Percentiles rank a stretch among this genome's conserved stretches.
These are phyloP conservation scores for Holocentrus rufus DNA, from an alignment of 2,797 vertebrate species.

Conservation along the genomic window DNA sequence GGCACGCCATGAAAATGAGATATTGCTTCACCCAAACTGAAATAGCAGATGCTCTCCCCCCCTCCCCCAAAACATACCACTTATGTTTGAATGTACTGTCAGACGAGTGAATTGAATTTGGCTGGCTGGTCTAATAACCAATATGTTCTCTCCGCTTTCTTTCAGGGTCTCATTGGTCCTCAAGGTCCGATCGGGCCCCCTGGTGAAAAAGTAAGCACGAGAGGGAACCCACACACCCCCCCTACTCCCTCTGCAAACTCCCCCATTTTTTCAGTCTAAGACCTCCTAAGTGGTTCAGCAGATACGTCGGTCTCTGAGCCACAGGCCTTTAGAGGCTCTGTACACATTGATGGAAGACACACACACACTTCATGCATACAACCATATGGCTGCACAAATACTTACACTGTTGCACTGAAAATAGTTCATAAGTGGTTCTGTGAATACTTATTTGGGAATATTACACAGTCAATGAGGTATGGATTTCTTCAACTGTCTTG, in stretches of 20 bases:
- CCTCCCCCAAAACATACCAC: not conserved
- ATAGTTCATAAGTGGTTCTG: slow-evolving; percentile 50
- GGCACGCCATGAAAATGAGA: slow-evolving; percentile 3
- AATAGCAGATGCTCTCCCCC: slow-evolving; percentile 15
- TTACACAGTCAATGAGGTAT: slow-evolving; percentile 4
- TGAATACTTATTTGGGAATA: slow-evolving; percentile 30
- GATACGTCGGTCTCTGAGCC: slow-evolving; percentile 63
- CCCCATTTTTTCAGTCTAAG: slow-evolving; percentile 56
- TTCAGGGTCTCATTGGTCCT: slow-evolving; percentile 94
- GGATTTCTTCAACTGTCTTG: no score
- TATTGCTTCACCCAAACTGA: slow-evolving; percentile 6
- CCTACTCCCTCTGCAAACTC: slow-evolving; percentile 39
- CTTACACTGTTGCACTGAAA: slow-evolving; percentile 34
- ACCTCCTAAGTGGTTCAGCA: slow-evolving; percentile 78
- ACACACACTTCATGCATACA: slow-evolving; percentile 16
- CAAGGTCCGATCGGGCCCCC: slow-evolving; percentile 98
- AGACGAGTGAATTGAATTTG: not conserved
- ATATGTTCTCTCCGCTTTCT: slow-evolving; percentile 66
- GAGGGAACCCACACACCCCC: slow-evolving; percentile 10
- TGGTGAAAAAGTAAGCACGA: slow-evolving; percentile 95
- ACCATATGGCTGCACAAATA: slow-evolving; percentile 39
- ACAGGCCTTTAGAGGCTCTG: slow-evolving; percentile 46
- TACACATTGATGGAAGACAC: slow-evolving; percentile 31
- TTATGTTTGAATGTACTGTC: no score
- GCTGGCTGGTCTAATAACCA: slow-evolving; percentile 8